phyloP scores from a whole-genome alignment of 2,888 invertebrate genomes.

The Pristionchus exspectatus region DNA sequence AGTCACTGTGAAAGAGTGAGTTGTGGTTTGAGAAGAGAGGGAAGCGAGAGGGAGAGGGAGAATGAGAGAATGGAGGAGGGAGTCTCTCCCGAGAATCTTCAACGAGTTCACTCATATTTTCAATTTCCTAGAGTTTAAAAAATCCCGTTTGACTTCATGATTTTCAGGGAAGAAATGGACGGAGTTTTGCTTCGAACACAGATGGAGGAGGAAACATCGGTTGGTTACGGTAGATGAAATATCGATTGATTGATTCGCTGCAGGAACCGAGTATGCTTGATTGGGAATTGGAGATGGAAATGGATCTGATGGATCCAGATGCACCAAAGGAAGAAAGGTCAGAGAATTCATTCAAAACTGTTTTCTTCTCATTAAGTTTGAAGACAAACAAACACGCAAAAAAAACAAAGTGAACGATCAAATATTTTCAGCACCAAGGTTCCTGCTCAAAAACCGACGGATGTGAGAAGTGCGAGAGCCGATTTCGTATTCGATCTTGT shows the following conservation, averaged over 20 bases:
- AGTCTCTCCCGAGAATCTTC: background rate
- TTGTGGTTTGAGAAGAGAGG: background rate
- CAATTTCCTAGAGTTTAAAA: background rate
- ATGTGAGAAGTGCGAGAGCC: conserved; percentile 32
- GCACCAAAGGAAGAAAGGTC: background rate
- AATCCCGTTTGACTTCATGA: background rate
- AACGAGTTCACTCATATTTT: background rate
- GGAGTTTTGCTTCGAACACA: background rate
- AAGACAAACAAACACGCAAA: background rate
- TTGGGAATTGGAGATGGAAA: conserved; percentile 28
- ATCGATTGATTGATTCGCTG: background rate
- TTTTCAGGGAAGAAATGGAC: background rate
- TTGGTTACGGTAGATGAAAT: background rate
- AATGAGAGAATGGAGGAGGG: background rate
- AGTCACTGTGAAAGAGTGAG: conserved; percentile 12
- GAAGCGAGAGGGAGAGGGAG: background rate
- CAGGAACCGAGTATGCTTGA: conserved; percentile 1
- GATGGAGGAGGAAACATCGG: background rate
- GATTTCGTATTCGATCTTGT: conserved; percentile 47
- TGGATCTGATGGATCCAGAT: conserved; percentile 1
- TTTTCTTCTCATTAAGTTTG: too few relatives aligned
- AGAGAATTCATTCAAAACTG: background rate
- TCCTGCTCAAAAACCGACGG: background rate
- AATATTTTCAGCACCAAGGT: background rate
- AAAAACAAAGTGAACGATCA: background rate